phyloP scores from a whole-genome alignment of 2,113 vertebrate genomes.

The Vombatus ursinus region DNA sequence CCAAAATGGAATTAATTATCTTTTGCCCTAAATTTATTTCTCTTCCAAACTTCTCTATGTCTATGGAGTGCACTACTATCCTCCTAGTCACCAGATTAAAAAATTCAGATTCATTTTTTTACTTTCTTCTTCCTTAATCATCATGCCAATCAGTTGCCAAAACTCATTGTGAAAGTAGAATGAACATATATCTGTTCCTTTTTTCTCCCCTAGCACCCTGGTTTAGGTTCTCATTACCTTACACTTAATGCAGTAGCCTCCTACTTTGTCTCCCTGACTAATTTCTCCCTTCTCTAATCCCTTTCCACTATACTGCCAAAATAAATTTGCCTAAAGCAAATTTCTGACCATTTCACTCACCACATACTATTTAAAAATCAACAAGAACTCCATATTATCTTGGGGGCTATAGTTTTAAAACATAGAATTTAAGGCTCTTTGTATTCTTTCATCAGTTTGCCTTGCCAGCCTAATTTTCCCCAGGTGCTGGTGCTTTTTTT shows the following conservation, averaged over 20 bases:
- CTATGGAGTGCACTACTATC: not conserved
- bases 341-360: not conserved
- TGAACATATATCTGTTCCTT: not conserved
- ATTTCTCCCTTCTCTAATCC: not conserved
- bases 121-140: not conserved
- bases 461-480: not conserved
- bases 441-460: not conserved
- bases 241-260: not conserved
- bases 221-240: not conserved
- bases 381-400: not conserved
- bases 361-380: not conserved
- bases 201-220: not conserved
- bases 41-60: not conserved
- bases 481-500: not conserved
- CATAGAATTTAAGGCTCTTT: not conserved
- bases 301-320: not conserved
- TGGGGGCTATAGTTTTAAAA: not conserved
- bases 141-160: not conserved
- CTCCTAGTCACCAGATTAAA: not conserved
- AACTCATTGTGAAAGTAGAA: not conserved
- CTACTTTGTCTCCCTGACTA: not conserved
- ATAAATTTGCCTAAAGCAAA: not conserved
- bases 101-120: not conserved
- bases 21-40: not conserved
- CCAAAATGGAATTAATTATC: not conserved